Percentiles rank a stretch among this genome's conserved stretches.
Evolutionary conservation across 2,888 invertebrate genomes (phyloP).

Genomic region (Scaptomyza cyrtandrae): DNA sequence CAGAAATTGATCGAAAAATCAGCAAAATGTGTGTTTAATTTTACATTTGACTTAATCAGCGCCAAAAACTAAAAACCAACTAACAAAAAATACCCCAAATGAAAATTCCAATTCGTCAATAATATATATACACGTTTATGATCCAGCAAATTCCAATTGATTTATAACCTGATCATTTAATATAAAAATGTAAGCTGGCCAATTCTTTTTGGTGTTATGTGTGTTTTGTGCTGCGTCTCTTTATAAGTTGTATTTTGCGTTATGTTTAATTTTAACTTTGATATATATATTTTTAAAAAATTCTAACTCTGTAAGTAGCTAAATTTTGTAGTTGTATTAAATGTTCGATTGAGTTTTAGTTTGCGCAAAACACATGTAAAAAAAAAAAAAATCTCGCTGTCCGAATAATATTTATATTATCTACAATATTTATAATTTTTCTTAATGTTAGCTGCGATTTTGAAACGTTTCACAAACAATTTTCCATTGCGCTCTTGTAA

Average conservation of each 20-base stretch:
- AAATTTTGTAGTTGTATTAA: conserved; percentile 54
- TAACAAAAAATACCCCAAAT: conserved; percentile 7
- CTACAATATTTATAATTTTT: background rate
- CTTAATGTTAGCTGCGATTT: conserved; percentile 18
- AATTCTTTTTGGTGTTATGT: conserved; percentile 1
- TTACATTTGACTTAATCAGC: conserved; percentile 62
- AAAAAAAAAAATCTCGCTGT: conserved; percentile 25
- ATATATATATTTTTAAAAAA: conserved; percentile 11
- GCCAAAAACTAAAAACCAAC: conserved; percentile 28
- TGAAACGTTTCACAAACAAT: conserved; percentile 14
- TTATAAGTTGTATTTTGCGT: conserved; percentile 24
- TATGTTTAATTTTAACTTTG: conserved; percentile 32
- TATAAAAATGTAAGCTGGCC: conserved; percentile 46
- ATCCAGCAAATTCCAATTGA: conserved; percentile 39
- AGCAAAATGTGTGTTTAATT: conserved; percentile 69
- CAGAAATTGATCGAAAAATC: conserved; percentile 16
- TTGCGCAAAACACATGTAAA: conserved; percentile 12
- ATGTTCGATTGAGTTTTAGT: conserved; percentile 35
- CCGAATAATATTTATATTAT: conserved; percentile 26
- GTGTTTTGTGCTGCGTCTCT: conserved; percentile 37
- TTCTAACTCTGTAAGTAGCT: conserved; percentile 61
- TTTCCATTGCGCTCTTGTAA: conserved; percentile 38
- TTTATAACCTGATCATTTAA: conserved; percentile 26
- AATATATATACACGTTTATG: conserved; percentile 1
- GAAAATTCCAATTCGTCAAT: conserved; percentile 26